phyloP scores from a whole-genome alignment of 2,888 invertebrate genomes.

The Gnatocerus cornutus region DNA sequence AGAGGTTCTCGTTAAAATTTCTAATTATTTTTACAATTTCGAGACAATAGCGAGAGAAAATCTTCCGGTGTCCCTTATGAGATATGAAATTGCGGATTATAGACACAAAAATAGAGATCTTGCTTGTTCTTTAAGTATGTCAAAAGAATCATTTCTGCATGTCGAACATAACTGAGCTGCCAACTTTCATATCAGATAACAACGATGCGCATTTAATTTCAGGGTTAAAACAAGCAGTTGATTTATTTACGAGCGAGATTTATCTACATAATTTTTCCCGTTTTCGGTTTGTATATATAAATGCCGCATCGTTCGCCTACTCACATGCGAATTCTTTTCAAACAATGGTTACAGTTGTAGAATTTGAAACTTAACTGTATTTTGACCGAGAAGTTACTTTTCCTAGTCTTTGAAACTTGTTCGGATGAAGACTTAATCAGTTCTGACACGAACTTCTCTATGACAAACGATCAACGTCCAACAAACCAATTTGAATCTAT shows the following conservation, averaged over 20 bases:
- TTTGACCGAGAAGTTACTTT: conserved; percentile 11
- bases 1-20: too few relatives aligned
- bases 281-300: too few relatives aligned
- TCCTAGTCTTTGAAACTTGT: conserved; percentile 9
- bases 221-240: conserved; percentile 40
- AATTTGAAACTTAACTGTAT: conserved; percentile 20
- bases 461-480: conserved; percentile 26
- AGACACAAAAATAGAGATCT: too few relatives aligned
- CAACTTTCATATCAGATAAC: conserved; percentile 43
- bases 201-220: conserved; percentile 47
- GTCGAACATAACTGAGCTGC: conserved; percentile 9
- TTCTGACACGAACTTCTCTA: conserved; percentile 1
- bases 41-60: not conserved
- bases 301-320: conserved; percentile 3
- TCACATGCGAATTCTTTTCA: conserved; percentile 17
- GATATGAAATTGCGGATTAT: too few relatives aligned
- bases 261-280: too few relatives aligned
- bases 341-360: conserved; percentile 21
- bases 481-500: conserved; percentile 36
- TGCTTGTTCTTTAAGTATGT: not conserved
- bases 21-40: not conserved
- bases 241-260: conserved; percentile 52
- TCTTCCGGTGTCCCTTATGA: too few relatives aligned
- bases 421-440: conserved; percentile 11
- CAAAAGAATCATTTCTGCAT: conserved; percentile 19